Conservation (phyloP, 2,113 vertebrate genomes). For the Phrynocephalus versicolor region DNA sequence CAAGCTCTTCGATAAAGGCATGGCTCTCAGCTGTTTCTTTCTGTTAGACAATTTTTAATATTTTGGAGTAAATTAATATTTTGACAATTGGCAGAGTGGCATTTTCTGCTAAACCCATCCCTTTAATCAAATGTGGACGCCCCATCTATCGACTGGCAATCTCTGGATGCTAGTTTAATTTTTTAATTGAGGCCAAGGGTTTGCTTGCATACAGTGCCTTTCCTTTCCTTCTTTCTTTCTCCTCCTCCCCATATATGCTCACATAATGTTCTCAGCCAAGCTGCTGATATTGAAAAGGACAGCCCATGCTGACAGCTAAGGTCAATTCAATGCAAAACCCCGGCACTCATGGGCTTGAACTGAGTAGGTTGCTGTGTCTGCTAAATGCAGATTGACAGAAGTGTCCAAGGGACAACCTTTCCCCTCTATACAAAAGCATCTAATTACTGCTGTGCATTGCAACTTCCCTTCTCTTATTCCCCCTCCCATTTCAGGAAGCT, state of each 20-base stretch:
- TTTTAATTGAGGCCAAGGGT: slow-evolving; percentile 62
- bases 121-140: slow-evolving; percentile 70
- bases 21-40: slow-evolving; percentile 44
- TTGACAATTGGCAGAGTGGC: slow-evolving; percentile 65
- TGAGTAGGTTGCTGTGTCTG: slow-evolving; percentile 50
- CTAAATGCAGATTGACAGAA: slow-evolving; percentile 69
- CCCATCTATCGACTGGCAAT: slow-evolving; percentile 67
- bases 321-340: slow-evolving; percentile 56
- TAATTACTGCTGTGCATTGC: slow-evolving; percentile 64
- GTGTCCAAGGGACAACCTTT: slow-evolving; percentile 60
- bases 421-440: slow-evolving; percentile 51
- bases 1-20: slow-evolving; percentile 64
- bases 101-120: slow-evolving; percentile 64
- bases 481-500: neutral
- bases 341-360: slow-evolving; percentile 50
- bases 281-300: slow-evolving; percentile 60
- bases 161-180: slow-evolving; percentile 60
- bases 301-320: slow-evolving; percentile 68
- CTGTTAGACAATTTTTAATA: slow-evolving; percentile 59
- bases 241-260: slow-evolving; percentile 15
- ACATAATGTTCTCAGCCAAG: slow-evolving; percentile 25
- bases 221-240: slow-evolving; percentile 19
- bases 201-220: slow-evolving; percentile 48
- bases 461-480: neutral
- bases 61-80: slow-evolving; percentile 76